Evolutionary conservation across 2,113 vertebrate species (phyloP).

Genomic region (Chloropsis cyanopogon): DNA sequence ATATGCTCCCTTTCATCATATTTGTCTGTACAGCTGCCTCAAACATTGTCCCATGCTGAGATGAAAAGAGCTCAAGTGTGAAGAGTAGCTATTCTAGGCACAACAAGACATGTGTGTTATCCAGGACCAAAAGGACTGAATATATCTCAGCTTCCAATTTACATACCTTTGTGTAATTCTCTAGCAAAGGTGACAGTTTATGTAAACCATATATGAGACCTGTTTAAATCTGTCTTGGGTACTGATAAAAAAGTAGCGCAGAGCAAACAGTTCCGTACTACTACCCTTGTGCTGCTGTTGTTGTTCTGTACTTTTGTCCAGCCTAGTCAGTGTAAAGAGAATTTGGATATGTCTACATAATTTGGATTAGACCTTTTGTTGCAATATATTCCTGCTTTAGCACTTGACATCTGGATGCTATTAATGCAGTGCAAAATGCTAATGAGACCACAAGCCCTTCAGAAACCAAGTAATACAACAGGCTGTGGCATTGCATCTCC

Average conservation of each 20-base stretch:
- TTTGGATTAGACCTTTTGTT: background rate
- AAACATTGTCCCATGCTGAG: background rate
- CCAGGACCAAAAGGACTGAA: background rate
- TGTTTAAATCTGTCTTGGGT: background rate
- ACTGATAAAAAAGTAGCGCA: background rate
- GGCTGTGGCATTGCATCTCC: background rate
- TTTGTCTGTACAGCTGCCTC: background rate
- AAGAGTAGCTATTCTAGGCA: background rate
- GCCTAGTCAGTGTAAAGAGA: background rate
- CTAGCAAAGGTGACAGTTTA: background rate
- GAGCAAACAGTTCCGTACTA: background rate
- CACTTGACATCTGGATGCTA: constrained; percentile 35
- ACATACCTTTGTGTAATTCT: background rate
- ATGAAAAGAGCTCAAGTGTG: background rate
- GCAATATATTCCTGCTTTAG: background rate
- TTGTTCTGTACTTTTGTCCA: background rate
- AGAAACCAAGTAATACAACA: background rate
- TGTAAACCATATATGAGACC: background rate
- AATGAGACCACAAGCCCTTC: background rate
- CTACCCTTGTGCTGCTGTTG: background rate
- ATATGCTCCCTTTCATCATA: background rate
- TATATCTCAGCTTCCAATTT: background rate
- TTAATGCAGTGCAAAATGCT: background rate
- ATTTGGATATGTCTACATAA: background rate
- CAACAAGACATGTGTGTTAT: background rate